Evolutionary conservation across 1,140 invertebrate species (phyloP).

Genomic region (Lepidurus couesii): DNA sequence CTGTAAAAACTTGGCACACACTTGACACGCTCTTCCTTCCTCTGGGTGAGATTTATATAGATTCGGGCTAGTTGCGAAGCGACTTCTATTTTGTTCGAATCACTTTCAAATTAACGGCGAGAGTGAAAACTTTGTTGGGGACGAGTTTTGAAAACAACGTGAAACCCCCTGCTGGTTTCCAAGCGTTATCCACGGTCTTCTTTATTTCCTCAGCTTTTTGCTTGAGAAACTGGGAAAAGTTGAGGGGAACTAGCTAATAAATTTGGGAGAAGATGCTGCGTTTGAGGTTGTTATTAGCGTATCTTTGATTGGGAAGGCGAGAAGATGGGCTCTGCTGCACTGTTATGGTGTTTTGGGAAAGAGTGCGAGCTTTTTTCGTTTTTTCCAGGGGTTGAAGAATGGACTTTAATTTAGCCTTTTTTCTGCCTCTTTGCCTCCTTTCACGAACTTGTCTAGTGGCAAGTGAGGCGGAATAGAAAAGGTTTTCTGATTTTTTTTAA

Average conservation of each 20-base stretch:
- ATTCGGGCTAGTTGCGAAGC: neutral
- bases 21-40: neutral
- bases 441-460: slow-evolving; percentile 1
- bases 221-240: neutral
- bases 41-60: neutral
- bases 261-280: neutral
- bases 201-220: neutral
- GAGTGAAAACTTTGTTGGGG: neutral
- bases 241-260: slow-evolving; percentile 16
- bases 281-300: neutral
- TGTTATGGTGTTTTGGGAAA: neutral
- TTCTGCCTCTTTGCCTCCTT: slow-evolving; percentile 6
- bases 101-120: neutral
- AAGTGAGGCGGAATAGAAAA: neutral
- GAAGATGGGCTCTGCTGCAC: neutral
- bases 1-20: neutral
- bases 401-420: slow-evolving; percentile 12
- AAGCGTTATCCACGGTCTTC: slow-evolving; percentile 11
- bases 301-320: neutral
- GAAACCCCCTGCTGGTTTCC: slow-evolving; percentile 3
- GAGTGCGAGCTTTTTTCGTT: neutral
- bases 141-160: neutral
- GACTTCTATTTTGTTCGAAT: neutral
- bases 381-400: neutral
- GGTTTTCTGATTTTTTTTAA: neutral